Percentiles rank a stretch among this genome's conserved stretches.
These are phyloP conservation scores for Cryptus armator DNA, from an alignment of 2,888 invertebrate species.

Conservation along the genomic window DNA sequence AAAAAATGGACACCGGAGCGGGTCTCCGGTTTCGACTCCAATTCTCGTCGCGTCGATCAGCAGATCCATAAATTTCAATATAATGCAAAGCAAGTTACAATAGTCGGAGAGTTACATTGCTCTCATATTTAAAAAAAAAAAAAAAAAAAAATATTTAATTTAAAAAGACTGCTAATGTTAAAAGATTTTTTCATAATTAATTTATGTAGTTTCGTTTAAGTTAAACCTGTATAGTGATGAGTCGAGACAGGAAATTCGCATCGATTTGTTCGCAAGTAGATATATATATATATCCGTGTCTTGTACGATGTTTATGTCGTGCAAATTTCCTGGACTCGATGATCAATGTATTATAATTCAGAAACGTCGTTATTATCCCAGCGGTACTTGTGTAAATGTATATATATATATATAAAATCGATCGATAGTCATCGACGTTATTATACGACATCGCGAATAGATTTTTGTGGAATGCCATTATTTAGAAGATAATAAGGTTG, in stretches of 20 bases:
- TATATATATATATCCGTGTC: background rate
- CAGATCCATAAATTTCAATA: background rate
- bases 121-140: background rate
- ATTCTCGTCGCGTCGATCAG: background rate
- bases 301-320: no score
- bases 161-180: slow-evolving; percentile 57
- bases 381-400: background rate
- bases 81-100: background rate
- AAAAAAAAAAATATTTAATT: background rate
- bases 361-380: background rate
- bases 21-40: background rate
- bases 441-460: background rate
- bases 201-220: slow-evolving; percentile 33
- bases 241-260: background rate
- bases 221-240: background rate
- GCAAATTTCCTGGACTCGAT: background rate
- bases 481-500: background rate
- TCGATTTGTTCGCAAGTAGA: background rate
- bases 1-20: background rate
- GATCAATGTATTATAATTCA: slow-evolving; percentile 1
- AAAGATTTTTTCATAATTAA: slow-evolving; percentile 44
- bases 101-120: background rate
- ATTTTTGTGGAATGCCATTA: background rate
- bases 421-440: background rate
- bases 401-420: background rate